phyloP scores from a whole-genome alignment of 1,140 invertebrate species.

The Calephelis virginiensis region DNA sequence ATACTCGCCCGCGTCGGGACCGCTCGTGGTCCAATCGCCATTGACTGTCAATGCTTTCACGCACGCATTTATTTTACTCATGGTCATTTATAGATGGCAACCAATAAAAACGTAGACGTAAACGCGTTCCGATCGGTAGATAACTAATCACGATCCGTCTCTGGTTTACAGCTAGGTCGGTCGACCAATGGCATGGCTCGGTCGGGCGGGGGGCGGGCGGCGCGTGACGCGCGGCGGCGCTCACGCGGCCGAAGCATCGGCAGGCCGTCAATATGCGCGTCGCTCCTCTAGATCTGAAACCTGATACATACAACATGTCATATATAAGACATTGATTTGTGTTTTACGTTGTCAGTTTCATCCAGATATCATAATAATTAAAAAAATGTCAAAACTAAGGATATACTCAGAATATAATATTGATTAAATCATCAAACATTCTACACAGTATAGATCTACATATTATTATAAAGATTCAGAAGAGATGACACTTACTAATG shows the following conservation, averaged over 20 bases:
- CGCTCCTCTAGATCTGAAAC: conserved; percentile 62
- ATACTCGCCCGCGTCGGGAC: conserved; percentile 8
- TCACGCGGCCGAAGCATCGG: conserved; percentile 30
- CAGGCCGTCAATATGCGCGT: conserved; percentile 62
- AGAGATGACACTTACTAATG: too few species aligned
- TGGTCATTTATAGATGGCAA: not conserved
- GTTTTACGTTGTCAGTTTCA: too few species aligned
- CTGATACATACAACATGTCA: conserved; percentile 32
- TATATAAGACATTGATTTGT: too few species aligned
- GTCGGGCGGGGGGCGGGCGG: not conserved
- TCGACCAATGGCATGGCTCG: not conserved
- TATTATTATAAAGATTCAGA: too few species aligned
- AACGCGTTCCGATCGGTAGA: not conserved
- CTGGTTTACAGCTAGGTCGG: not conserved
- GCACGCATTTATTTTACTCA: not conserved
- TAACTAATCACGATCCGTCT: not conserved
- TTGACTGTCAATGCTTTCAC: not conserved
- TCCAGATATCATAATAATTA: too few species aligned
- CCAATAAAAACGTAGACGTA: not conserved
- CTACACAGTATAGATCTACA: too few species aligned
- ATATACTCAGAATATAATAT: too few species aligned
- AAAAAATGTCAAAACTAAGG: too few species aligned
- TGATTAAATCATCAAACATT: too few species aligned
- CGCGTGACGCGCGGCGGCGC: not conserved
- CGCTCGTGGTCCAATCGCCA: not conserved